These are phyloP conservation scores for Falco cherrug DNA, from an alignment of 2,797 vertebrate species.

Conservation along the genomic window DNA sequence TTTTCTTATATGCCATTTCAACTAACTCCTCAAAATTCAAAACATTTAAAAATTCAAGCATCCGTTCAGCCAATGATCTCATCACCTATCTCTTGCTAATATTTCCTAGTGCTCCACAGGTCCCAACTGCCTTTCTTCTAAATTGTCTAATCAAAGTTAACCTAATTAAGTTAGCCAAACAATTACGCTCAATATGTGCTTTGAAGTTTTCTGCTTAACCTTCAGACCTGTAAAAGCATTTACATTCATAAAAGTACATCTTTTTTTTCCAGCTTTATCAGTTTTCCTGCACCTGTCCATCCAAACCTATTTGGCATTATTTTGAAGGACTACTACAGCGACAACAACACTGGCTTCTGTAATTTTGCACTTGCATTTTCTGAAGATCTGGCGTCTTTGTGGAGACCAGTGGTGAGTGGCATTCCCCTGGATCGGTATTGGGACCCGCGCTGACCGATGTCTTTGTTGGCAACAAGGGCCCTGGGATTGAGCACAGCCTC, in stretches of 20 bases:
- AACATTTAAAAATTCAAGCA: not conserved
- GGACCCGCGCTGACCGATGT: too few relatives aligned
- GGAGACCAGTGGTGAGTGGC: too few relatives aligned
- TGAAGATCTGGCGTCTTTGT: not conserved
- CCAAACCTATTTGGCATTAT: not conserved
- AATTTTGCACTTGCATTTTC: not conserved
- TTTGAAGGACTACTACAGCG: not conserved
- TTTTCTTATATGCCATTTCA: not conserved
- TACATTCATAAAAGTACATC: not conserved
- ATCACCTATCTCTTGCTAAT: not conserved
- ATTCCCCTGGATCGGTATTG: too few relatives aligned
- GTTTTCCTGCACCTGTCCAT: not conserved
- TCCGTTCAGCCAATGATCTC: not conserved
- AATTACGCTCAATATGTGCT: not conserved
- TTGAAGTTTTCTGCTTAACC: not conserved
- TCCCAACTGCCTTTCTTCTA: not conserved
- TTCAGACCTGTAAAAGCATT: not conserved
- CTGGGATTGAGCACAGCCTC: too few relatives aligned
- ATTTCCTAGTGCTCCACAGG: not conserved
- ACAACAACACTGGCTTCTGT: not conserved
- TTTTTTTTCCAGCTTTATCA: not conserved
- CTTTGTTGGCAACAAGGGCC: too few relatives aligned
- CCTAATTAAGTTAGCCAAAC: not conserved
- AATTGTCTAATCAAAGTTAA: not conserved
- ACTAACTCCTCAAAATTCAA: not conserved